Evolutionary conservation across 2,797 vertebrate genomes (phyloP).

Genomic region (Salarias fasciatus): DNA sequence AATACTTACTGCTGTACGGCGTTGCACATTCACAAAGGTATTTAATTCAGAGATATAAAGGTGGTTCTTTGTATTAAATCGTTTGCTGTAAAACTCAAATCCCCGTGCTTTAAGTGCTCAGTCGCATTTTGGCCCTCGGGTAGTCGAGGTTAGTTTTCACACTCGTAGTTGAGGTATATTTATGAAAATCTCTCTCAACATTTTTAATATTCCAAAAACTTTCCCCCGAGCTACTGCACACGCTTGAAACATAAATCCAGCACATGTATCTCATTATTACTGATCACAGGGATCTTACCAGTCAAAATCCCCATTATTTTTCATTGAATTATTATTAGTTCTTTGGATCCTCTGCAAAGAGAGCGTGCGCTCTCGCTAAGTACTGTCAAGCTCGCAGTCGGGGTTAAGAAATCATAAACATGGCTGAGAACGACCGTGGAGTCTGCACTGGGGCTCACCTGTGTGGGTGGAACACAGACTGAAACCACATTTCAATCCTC

Average conservation of each 20-base stretch:
- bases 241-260: background rate
- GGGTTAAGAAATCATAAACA: conserved; percentile 23
- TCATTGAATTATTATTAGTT: conserved; percentile 3
- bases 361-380: background rate
- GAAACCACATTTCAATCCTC: conserved; percentile 59
- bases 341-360: background rate
- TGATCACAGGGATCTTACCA: background rate
- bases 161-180: too few species aligned
- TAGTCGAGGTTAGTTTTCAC: too few species aligned
- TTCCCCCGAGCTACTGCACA: conserved; percentile 1
- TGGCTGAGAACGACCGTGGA: conserved; percentile 17
- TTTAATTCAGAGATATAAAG: too few species aligned
- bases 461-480: conserved; percentile 57
- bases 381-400: conserved; percentile 4
- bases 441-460: conserved; percentile 58
- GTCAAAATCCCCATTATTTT: background rate
- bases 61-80: too few species aligned
- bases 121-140: too few species aligned
- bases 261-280: background rate
- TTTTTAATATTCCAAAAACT: too few species aligned
- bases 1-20: too few species aligned
- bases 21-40: too few species aligned
- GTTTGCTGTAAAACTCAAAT: too few species aligned
- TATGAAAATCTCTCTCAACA: too few species aligned
- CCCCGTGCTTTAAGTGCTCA: too few species aligned